Conservation (phyloP, 1,140 invertebrate species). For the Magallana gigas region DNA sequence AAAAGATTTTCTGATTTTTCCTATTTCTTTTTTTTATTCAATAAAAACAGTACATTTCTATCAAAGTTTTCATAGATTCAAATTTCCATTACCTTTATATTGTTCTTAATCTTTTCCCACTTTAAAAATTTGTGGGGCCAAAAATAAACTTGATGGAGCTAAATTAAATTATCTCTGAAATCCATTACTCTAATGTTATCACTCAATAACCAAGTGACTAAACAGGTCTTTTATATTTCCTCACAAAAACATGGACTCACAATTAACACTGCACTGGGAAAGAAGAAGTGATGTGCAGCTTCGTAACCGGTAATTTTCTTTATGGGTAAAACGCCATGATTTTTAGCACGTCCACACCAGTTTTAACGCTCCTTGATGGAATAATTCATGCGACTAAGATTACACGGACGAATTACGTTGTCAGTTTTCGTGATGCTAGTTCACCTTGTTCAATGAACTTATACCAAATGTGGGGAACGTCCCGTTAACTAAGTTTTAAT, state of each 20-base stretch:
- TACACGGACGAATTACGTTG: no score
- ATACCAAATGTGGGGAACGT: no score
- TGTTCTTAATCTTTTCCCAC: neutral
- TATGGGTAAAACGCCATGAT: neutral
- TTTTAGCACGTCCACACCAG: neutral
- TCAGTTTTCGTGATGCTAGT: no score
- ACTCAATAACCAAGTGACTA: neutral
- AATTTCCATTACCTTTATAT: neutral
- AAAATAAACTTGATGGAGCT: neutral
- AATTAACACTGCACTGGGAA: conserved; percentile 5
- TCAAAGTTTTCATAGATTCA: no score
- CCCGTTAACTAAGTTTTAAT: no score
- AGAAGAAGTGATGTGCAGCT: neutral
- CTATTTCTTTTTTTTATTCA: no score
- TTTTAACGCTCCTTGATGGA: no score
- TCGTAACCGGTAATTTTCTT: neutral
- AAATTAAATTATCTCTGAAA: conserved; percentile 29
- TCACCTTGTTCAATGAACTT: no score
- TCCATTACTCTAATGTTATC: conserved; percentile 17
- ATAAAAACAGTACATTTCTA: no score
- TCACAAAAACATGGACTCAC: neutral
- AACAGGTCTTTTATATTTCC: neutral
- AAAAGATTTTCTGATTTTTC: no score
- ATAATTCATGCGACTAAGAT: no score
- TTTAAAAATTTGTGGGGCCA: neutral